phyloP scores from a whole-genome alignment of 1,140 invertebrate species.

The Conus betulinus region DNA sequence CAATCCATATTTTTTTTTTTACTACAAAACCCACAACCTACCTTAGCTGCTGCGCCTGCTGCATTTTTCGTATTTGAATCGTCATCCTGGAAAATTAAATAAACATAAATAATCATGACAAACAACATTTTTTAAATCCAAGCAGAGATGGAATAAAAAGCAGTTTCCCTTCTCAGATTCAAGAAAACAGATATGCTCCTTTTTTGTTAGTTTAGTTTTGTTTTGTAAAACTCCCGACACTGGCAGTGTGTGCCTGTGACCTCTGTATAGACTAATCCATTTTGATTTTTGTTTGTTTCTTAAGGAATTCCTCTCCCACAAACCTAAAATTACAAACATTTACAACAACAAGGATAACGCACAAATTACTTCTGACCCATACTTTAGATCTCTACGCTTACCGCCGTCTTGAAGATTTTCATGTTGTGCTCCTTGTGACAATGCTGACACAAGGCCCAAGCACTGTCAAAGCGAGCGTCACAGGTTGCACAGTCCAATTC shows the following conservation, averaged over 20 bases:
- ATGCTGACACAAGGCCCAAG: constrained; percentile 59
- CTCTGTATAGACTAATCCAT: too few species aligned
- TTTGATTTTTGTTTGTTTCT: too few species aligned
- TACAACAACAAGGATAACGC: too few species aligned
- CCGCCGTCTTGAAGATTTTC: constrained; percentile 55
- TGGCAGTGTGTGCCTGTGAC: too few species aligned
- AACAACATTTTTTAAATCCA: neutral
- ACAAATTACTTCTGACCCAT: too few species aligned
- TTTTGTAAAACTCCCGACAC: too few species aligned
- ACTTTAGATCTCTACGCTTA: neutral
- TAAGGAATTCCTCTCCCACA: too few species aligned
- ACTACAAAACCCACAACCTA: neutral
- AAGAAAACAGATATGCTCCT: too few species aligned
- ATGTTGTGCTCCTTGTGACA: constrained; percentile 60
- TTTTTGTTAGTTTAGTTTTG: too few species aligned
- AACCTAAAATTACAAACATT: too few species aligned
- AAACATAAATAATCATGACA: neutral
- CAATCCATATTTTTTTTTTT: neutral
- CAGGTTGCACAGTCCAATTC: constrained; percentile 58
- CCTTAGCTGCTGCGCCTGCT: neutral
- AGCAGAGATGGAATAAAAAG: too few species aligned
- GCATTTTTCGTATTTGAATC: neutral
- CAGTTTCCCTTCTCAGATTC: too few species aligned
- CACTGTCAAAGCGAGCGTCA: constrained; percentile 52
- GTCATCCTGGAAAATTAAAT: neutral